Base-by-base conservation (phyloP, 2,888 invertebrate genomes). In the Eilema griseolum region DNA sequence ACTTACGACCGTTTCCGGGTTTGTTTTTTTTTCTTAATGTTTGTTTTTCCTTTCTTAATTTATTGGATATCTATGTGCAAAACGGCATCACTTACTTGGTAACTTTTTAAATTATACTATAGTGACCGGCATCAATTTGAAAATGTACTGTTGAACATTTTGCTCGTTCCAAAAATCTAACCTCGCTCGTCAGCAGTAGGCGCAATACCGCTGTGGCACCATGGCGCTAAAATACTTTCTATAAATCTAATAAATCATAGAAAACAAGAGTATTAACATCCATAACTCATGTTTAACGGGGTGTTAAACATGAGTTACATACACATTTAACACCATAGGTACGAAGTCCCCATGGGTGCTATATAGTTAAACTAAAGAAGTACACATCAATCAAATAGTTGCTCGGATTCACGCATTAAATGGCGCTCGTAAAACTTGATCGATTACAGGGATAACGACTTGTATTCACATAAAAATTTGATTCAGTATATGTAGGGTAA, bases 331-430 rank as follows among this genome's bases (percentile, higher is more conserved):
- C n/a, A n/a, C 52, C 7, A 46, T 20, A 8, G 20, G 46, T 8
- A 46, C 0, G 33, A 3, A 11, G 14, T 41, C 14, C 3, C 41
- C 16, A 41, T 41, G 41, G 7, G 33, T 10, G 8, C 12, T 41
- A 41, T 16, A 5, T 52, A 26, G 41, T 41, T 41, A 20, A 26
- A 41, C 41, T 41, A 26, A 62, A 62, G 28, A 37, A 64, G 72
- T 79, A 68, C 74, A 82, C 69, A 80, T 80, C 70, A 80, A 80
- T 80, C 82, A 80, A 61, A 72, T 63, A 66, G 67, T 62, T 63
- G 67, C 62, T 63, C 33, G 56, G 33, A 80, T 52, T 66, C 46
- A 33, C 26, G 69, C 69, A 59, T 73, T 82, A 82, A 82, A 74
- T 31, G 68, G 56, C 31, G 67, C 67, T 61, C 62, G 72, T 74